phyloP scores from a whole-genome alignment of 2,113 vertebrate species.

The Suncus etruscus region DNA sequence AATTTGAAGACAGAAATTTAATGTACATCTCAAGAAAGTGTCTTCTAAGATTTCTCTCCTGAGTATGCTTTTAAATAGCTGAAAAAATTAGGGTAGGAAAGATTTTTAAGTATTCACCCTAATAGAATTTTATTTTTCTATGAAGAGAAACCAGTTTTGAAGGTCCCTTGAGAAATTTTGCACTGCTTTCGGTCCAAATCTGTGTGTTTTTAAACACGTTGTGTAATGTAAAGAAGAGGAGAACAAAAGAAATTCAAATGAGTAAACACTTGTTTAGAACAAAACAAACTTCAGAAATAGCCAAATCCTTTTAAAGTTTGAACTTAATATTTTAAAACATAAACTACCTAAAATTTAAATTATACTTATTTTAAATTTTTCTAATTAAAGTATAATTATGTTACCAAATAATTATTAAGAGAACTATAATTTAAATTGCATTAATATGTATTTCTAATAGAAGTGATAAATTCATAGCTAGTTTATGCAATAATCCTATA shows the following conservation, averaged over 20 bases:
- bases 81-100: conserved; percentile 26
- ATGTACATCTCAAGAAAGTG: conserved; percentile 50
- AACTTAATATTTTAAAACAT: conserved; percentile 40
- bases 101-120: background rate
- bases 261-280: background rate
- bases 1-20: conserved; percentile 52
- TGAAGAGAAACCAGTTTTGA: background rate
- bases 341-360: conserved; percentile 30
- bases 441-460: background rate
- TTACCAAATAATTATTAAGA: conserved; percentile 27
- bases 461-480: background rate
- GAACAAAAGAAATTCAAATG: background rate
- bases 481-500: background rate
- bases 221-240: background rate
- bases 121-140: conserved; percentile 24
- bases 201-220: background rate
- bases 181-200: background rate
- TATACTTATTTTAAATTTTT: background rate
- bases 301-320: background rate
- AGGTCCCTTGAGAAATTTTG: background rate
- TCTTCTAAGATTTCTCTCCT: conserved; percentile 62
- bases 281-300: background rate
- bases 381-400: conserved; percentile 36
- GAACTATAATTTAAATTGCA: background rate
- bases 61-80: conserved; percentile 31